A percentile compares a stretch with the other conserved stretches of the same genome.
These are phyloP conservation scores for Salmo trutta DNA, from an alignment of 2,797 vertebrate species.

Conservation along the genomic window DNA sequence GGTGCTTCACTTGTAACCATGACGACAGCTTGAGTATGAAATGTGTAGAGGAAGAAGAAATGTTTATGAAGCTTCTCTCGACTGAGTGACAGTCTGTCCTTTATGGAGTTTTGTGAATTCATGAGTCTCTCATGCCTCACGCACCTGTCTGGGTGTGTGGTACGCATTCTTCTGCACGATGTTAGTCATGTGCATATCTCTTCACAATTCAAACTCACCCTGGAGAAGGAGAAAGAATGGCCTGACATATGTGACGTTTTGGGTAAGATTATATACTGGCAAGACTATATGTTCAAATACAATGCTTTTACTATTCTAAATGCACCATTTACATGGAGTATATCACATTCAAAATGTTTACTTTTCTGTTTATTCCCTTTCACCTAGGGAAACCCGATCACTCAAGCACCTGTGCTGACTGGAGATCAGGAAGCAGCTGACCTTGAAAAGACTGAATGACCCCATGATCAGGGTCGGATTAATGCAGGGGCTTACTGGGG, in stretches of 20 bases:
- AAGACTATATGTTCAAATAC: neutral
- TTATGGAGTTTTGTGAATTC: slow-evolving; percentile 85
- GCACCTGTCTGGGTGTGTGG: slow-evolving; percentile 76
- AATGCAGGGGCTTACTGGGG: no score
- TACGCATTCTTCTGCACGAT: slow-evolving; percentile 81
- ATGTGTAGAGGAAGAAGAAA: slow-evolving; percentile 26
- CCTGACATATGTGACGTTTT: slow-evolving; percentile 77
- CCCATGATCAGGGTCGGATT: slow-evolving; percentile 28
- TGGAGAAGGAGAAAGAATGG: slow-evolving; percentile 82
- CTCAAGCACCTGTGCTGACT: slow-evolving; percentile 83
- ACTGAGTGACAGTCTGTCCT: neutral
- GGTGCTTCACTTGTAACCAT: slow-evolving; percentile 84
- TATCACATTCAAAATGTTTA: neutral
- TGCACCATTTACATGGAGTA: neutral
- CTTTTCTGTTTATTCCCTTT: slow-evolving; percentile 2
- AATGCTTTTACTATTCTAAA: neutral
- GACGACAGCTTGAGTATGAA: slow-evolving; percentile 51
- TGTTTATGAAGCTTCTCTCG: neutral
- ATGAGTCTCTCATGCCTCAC: slow-evolving; percentile 82
- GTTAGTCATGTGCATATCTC: slow-evolving; percentile 78
- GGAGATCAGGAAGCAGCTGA: slow-evolving; percentile 78
- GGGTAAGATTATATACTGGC: slow-evolving; percentile 38
- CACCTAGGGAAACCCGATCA: slow-evolving; percentile 80
- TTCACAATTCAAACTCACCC: slow-evolving; percentile 71
- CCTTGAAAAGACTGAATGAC: slow-evolving; percentile 75